Evolutionary conservation across 23 tunicate genomes (phyloP), one percentile per base, ranked within the genome.

Genomic region (Diplosoma virens): DNA sequence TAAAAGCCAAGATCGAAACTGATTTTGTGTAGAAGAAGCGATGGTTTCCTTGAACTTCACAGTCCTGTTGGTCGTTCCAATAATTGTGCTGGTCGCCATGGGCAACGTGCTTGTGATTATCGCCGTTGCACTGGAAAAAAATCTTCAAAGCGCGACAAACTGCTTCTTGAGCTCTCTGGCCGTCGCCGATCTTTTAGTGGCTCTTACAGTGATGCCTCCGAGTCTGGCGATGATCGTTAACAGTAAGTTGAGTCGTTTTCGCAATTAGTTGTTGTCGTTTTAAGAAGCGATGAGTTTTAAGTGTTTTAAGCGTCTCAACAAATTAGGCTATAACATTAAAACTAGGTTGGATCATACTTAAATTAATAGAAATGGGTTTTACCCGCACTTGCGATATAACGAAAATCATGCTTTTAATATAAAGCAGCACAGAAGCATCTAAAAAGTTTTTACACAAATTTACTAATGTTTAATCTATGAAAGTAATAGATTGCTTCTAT

Each of bases 201-300:
- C 97, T 17, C 50, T 90, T 24, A 84, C 86, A 16, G 97, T 90
- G 34, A 90, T 90, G 97, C 97, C 97, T 47, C 97, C 90, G 37
- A 84, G 90, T 56, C 78, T 90, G 1, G 82, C 73, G 1, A 90
- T 90, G 97, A 90, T 90, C 35, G 33, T 90, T 11, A 81, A 84
- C 79, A 90, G 97, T 90, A 66, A 90, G 97, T 84, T 4, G 30
- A 33, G 67, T 18, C 20, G 64, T 45, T 9, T 45, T 45, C 16
- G 11, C 16, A 56, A 21, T 56, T 56, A n/a, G 64, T 6, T 56
- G 18, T 56, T 56, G 20, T 41, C 50, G 50, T 41, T 41, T 41
- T 7, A 41, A n/a, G n/a, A n/a, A n/a, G n/a, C n/a, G n/a, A n/a
- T n/a, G n/a, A n/a, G n/a, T n/a, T n/a, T n/a, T n/a, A n/a, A n/a